phyloP scores from a whole-genome alignment of 1,140 invertebrate genomes.

The Cydia strobilella region DNA sequence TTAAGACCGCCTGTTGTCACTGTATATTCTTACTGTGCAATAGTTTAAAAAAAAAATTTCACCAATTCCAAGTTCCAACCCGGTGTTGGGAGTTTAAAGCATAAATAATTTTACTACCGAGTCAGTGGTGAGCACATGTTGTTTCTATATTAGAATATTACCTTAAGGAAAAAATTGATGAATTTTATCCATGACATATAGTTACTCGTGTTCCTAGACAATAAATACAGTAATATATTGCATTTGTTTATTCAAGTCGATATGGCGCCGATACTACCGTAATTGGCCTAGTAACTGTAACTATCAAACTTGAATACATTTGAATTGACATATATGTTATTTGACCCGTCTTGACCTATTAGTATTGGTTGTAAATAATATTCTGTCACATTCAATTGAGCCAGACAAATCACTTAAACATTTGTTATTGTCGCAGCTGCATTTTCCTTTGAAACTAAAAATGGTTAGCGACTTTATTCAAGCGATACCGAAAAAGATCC shows the following conservation, averaged over 20 bases:
- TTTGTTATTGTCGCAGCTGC: conserved; percentile 2
- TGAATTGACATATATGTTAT: conserved; percentile 2
- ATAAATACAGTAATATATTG: conserved; percentile 7
- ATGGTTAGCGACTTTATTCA: background rate
- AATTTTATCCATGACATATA: background rate
- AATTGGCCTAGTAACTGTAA: conserved; percentile 10
- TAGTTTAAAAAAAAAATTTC: too few relatives aligned
- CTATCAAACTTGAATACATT: background rate
- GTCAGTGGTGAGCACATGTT: background rate
- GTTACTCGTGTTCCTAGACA: background rate
- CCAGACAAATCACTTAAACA: conserved; percentile 17
- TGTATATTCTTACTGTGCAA: too few relatives aligned
- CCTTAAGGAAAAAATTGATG: background rate
- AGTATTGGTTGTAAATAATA: conserved; percentile 20
- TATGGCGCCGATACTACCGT: background rate
- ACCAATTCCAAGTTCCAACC: too few relatives aligned
- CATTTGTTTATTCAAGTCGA: background rate
- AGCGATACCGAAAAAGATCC: background rate
- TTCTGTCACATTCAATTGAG: conserved; percentile 8
- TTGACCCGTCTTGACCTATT: background rate
- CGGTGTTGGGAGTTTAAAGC: background rate
- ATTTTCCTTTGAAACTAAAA: conserved; percentile 22
- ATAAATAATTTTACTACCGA: background rate
- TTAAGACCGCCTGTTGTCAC: too few relatives aligned
- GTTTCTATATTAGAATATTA: background rate